Evolutionary conservation across 2,797 vertebrate species (phyloP), one percentile per base, ranked within the genome.

Genomic region (Tamandua tetradactyla): DNA sequence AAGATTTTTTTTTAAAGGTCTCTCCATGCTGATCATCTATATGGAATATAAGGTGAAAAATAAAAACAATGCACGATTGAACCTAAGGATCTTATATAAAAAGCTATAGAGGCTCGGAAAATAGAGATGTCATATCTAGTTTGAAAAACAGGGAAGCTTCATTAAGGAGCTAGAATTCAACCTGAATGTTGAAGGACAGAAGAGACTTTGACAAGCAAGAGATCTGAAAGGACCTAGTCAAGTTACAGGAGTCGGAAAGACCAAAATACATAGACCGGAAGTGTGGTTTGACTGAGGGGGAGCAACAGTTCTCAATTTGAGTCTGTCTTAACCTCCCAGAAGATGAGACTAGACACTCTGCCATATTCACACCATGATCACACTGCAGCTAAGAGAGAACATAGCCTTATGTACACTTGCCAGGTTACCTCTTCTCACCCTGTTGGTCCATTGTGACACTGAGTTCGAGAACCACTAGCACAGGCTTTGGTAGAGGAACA

Each of bases 121-220:
- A 72, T 78, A 22, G 40, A 69, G 25, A 9, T 47, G n/a, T n/a
- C n/a, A n/a, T n/a, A n/a, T n/a, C n/a, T n/a, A n/a, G n/a, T n/a
- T n/a, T n/a, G n/a, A n/a, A n/a, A n/a, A n/a, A n/a, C n/a, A 32
- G 68, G 22, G 20, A 80, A 14, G 22, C 40, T 25, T 74, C n/a
- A 75, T 89, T 49, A 74, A 23, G 37, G 15, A 93, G 47, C 22
- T 22, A 59, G 13, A 83, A 80, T 66, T 59, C 32, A 37, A 80
- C 20, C 37, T 66, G 35, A 88, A 90, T 12, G 89, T 81, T 57
- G 80, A 89, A 94, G 11, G 79, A 81, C 13, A 91, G 79, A 74
- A 85, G 55, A 11, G 10, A 81, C 15, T 57, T 62, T 74, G 3
- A 59, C 57, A 76, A 23, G 3, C 35, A 85, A n/a, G 80, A n/a